A percentile compares a stretch with the other conserved stretches of the same genome.
Evolutionary conservation across 2,113 vertebrate species (phyloP).

Genomic region (Stercorarius parasiticus): DNA sequence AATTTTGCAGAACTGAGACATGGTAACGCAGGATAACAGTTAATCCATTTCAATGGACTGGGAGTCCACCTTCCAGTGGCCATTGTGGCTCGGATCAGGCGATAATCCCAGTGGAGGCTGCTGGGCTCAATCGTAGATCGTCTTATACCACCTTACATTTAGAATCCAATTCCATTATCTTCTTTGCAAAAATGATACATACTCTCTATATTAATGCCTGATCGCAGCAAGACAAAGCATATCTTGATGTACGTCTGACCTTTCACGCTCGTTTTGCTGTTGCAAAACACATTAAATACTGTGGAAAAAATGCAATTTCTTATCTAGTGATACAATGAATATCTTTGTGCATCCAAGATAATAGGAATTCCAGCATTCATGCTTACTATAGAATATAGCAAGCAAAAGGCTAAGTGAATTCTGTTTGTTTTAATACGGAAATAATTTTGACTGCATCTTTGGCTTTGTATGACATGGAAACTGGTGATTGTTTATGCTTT

Average conservation of each 20-base stretch:
- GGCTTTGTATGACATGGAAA: conserved; percentile 10
- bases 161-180: background rate
- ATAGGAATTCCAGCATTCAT: background rate
- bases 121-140: accelerated
- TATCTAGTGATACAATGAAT: background rate
- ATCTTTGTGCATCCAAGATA: background rate
- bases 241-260: background rate
- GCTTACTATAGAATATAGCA: background rate
- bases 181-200: background rate
- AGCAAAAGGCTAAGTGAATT: background rate
- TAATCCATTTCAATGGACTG: background rate
- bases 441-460: background rate
- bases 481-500: conserved; percentile 14
- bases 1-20: background rate
- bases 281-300: background rate
- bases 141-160: background rate
- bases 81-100: background rate
- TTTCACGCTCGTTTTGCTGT: background rate
- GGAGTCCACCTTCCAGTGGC: background rate
- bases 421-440: background rate
- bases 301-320: background rate
- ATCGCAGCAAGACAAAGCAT: background rate
- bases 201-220: background rate
- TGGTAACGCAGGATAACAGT: background rate
- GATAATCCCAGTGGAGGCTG: background rate